Evolutionary conservation across 2,113 vertebrate species (phyloP).

Genomic region (Sylvicapra grimmia): DNA sequence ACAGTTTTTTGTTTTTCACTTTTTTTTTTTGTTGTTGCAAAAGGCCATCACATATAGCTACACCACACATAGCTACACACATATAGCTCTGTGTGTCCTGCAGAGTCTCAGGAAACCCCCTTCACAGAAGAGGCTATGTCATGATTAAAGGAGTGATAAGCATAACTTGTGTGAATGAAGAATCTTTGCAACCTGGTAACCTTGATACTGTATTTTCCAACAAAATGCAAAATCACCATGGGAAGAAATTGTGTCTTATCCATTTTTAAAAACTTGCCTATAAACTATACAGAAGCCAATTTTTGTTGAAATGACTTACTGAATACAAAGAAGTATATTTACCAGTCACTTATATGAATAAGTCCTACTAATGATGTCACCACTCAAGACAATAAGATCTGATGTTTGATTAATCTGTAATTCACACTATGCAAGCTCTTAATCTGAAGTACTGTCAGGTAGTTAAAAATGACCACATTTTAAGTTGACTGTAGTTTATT

Average conservation of each 20-base stretch:
- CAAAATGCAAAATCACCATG: background rate
- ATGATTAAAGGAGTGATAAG: background rate
- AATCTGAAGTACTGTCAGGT: constrained; percentile 26
- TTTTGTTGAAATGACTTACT: background rate
- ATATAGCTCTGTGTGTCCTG: background rate
- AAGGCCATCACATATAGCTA: background rate
- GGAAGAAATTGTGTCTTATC: background rate
- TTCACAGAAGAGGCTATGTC: background rate
- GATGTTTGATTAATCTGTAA: background rate
- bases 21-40: background rate
- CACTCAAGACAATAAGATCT: background rate
- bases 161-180: background rate
- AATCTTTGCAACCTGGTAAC: background rate
- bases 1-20: background rate
- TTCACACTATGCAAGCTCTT: background rate
- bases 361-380: background rate
- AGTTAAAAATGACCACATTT: constrained; percentile 27
- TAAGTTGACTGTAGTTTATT: background rate
- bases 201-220: background rate
- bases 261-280: background rate
- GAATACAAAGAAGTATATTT: background rate
- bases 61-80: background rate
- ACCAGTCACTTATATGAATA: background rate
- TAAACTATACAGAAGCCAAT: background rate
- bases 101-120: background rate